A percentile compares a stretch with the other conserved stretches of the same genome.
phyloP scores from a whole-genome alignment of 2,888 invertebrate genomes.

The Leptura quadrifasciata region DNA sequence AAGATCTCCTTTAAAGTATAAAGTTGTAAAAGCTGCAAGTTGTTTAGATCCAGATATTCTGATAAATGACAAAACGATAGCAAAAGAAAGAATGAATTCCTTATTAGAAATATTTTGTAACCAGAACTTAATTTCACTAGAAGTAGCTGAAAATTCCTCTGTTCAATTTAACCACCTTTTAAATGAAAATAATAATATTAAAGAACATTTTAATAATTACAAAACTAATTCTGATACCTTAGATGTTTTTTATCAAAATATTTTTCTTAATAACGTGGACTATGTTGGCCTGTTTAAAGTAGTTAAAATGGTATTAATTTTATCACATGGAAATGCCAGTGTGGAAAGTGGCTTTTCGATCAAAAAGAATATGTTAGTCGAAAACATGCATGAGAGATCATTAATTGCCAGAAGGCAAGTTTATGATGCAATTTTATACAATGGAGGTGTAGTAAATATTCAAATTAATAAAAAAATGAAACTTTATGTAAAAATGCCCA shows the following conservation, averaged over 20 bases:
- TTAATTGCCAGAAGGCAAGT: not conserved
- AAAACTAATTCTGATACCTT: not conserved
- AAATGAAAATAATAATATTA: not conserved
- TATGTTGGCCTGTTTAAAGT: not conserved
- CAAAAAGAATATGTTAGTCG: not conserved
- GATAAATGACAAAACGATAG: not conserved
- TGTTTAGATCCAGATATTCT: not conserved
- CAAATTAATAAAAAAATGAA: not conserved
- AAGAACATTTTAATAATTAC: conserved; percentile 6
- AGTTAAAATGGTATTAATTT: not conserved
- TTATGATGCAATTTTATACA: conserved; percentile 2
- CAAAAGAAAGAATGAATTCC: not conserved
- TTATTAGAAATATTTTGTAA: not conserved
- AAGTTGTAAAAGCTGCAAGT: not conserved
- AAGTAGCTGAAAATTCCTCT: too few relatives aligned
- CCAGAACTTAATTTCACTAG: too few relatives aligned
- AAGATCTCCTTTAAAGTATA: conserved; percentile 6
- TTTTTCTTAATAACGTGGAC: not conserved
- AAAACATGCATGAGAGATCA: not conserved
- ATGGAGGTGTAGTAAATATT: not conserved
- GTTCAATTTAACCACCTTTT: too few relatives aligned
- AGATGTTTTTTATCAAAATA: conserved; percentile 1
- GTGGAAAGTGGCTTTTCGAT: conserved; percentile 4
- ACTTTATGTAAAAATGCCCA: conserved; percentile 1
- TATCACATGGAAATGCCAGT: not conserved